Base-by-base conservation (phyloP, 2,113 vertebrate genomes). In the Labeo rohita region DNA sequence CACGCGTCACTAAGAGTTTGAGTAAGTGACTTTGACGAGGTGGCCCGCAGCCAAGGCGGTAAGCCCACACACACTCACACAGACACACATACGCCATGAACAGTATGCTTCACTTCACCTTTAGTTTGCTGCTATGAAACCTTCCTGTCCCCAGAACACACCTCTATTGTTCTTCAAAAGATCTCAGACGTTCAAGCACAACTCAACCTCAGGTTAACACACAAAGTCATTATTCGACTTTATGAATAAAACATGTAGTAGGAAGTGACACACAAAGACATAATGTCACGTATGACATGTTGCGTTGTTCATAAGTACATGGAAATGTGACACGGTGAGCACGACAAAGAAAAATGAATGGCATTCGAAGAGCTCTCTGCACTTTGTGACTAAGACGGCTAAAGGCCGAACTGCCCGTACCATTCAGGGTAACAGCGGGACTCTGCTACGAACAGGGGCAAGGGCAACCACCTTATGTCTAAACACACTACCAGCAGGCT, bases 1-100 rank as follows among this genome's bases (percentile, higher is more conserved):
- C 77, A 36, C 83, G 87, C 86, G 91, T 94, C 93, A 93, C 89
- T 43, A 50, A 63, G 61, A 91, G 89, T 94, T 92, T 93, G 88
- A 83, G 47, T 92, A 91, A 93, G 89, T 91, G 90, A 93, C 93
- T 92, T 93, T 94, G 94, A 95, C 34, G 87, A 91, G 92, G 90
- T 92, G 92, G 93, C 87, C 56, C 78, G 52, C 61, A 21, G 92
- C 93, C 83, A 93, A 91, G 68, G 88, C 88, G 79, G 86, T 89
- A 82, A 72, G 87, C 84, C 86, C 56, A 66, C 86, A 87, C 88
- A 73, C 86, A 86, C 89, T 87, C 90, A 87, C 91, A 92, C 92
- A 91, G 91, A 81, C 78, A 85, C 78, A 77, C 83, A 83, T 52
- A 79, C 84, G 86, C 89, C 91, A 88, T 50, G 85, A 90, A 91